Percentiles rank a stretch among this genome's conserved stretches.
Evolutionary conservation across 92 coral and sea anemone species (phyloP).

Genomic region (Desmophyllum pertusum): DNA sequence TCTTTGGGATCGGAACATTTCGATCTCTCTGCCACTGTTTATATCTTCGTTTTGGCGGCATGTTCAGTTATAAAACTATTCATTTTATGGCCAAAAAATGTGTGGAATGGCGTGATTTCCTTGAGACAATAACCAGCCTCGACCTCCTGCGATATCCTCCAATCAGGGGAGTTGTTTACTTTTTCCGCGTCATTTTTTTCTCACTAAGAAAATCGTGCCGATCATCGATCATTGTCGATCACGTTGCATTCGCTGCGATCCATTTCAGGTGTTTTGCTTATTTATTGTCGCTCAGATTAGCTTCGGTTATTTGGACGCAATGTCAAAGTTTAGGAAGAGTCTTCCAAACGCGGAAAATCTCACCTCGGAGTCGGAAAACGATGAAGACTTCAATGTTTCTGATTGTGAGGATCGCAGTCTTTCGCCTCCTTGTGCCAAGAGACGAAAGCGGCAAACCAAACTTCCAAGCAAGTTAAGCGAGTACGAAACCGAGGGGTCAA

Average conservation of each 20-base stretch:
- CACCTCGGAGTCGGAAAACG: background rate
- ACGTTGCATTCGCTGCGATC: background rate
- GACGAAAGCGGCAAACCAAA: slow-evolving; percentile 9
- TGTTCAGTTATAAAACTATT: too few relatives aligned
- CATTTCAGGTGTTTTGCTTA: background rate
- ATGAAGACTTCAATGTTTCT: background rate
- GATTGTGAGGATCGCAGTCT: background rate
- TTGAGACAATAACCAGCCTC: background rate
- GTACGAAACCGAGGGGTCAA: slow-evolving; percentile 1
- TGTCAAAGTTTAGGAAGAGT: slow-evolving; percentile 4
- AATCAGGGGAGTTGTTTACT: slow-evolving; percentile 3
- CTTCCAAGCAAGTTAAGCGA: slow-evolving; percentile 11
- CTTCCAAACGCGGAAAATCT: background rate
- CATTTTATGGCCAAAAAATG: too few relatives aligned
- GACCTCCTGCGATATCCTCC: slow-evolving; percentile 2
- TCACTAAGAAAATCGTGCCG: too few relatives aligned
- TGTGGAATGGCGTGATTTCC: background rate
- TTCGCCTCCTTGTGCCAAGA: too few relatives aligned
- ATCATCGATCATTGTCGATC: background rate
- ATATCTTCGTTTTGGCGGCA: background rate
- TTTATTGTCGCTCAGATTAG: background rate
- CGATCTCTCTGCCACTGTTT: slow-evolving; percentile 30
- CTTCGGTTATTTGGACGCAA: background rate
- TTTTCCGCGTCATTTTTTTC: background rate
- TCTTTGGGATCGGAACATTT: slow-evolving; percentile 23